Base-by-base conservation (phyloP, 2,113 vertebrate species). In the Colossoma macropomum region DNA sequence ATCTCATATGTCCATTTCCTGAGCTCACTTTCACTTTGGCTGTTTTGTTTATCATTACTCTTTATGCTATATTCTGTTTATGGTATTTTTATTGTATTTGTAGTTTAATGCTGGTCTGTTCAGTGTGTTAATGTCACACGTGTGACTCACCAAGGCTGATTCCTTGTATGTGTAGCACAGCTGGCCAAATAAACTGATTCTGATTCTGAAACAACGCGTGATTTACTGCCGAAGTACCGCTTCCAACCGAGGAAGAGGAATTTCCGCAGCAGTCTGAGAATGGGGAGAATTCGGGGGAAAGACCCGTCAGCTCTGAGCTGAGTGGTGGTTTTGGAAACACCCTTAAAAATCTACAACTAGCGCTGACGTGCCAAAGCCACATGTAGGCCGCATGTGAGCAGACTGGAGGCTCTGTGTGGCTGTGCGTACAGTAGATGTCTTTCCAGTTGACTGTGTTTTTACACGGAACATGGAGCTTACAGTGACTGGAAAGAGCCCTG, bases 341-440 rank as follows among this genome's bases (percentile, higher is more conserved):
- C 56, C 52, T n/a, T 16, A 63, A 30, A 86, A 25, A 28, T 48
- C 54, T 69, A 17, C 30, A 59, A 52, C 54, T 23, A 59, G 78
- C 8, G 11, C n/a, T 38, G 2, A 7, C 27, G 11, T 48, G 83
- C 86, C 88, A 91, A 52, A 87, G 83, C 81, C 89, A 88, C 93
- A 92, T 88, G 91, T 88, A 86, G 77, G 69, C 62, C 91, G 90
- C 92, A 90, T 92, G 92, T 71, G 66, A 52, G 52, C 30, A 71
- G 59, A n/a, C 8, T 9, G 16, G 8, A 17, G 48, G 19, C 7
- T 77, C 52, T 76, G 15, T 76, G 28, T 27, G 54, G 54, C 5
- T 4, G 4, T n/a, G 30, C 27, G 74, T 12, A 28, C 50, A 52
- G 45, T 16, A 13, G 63, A 69, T 9, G 0, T 30, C 63, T 69